Base-by-base conservation (phyloP, 2,888 invertebrate species). In the Palloptera scutellata region DNA sequence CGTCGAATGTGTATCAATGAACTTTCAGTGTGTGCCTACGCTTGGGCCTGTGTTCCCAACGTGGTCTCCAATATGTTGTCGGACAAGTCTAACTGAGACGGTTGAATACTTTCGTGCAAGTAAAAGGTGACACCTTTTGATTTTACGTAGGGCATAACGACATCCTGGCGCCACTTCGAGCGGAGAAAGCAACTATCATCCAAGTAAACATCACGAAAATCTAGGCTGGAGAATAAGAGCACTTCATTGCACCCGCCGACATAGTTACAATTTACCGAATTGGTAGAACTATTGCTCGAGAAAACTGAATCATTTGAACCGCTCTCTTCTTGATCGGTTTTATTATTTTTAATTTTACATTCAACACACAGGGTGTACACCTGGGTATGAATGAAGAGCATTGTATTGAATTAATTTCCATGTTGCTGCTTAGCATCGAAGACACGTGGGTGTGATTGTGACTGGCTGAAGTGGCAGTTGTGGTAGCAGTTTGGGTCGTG, bases 141-240 rank as follows among this genome's bases (percentile, higher is more conserved):
- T 84, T 89, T 88, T 60, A 92, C 84, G 72, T 89, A 83, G 19
- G 92, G 92, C 73, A 90, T 88, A 43, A 91, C 92, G 61, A 88
- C 83, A n/a, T 89, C 87, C 66, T 89, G 88, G 68, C 92, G 86
- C 93, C 93, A 93, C 40, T 86, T 87, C 8, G 87, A 86, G 57
- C 85, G 82, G 19, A 87, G 77, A 61, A 89, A 89, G 78, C 91
- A 90, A 66, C 91, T 90, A 20, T 96, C 96, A 11, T 94, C 95
- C 43, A 96, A 88, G 84, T 93, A 95, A 13, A 95, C 90, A 83
- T 95, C 94, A 73, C 89, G 88, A 66, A 84, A 74, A 66, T 84
- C 84, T 10, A 81, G 61, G 20, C 79, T 75, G 10, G 72, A 53
- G 43, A 71, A 69, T 20, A 68, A 62, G n/a, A 73, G 72, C 45